Evolutionary conservation across 2,888 invertebrate genomes (phyloP).

Genomic region (Drosophila prolongata): DNA sequence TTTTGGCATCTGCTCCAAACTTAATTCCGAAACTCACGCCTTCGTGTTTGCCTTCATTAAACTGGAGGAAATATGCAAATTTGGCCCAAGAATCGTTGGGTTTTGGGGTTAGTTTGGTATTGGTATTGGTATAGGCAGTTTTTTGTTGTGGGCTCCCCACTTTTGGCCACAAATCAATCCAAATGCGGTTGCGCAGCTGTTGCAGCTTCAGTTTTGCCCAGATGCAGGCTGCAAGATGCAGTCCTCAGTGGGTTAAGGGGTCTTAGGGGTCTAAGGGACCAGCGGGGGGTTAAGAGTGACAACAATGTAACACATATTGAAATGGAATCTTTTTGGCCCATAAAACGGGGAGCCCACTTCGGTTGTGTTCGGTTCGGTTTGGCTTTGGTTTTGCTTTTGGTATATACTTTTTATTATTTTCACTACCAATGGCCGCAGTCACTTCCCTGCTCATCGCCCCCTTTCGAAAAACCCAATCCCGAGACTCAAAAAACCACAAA

Average conservation of each 20-base stretch:
- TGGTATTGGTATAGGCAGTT: constrained; percentile 11
- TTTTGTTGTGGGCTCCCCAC: constrained; percentile 33
- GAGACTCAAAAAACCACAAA: constrained; percentile 67
- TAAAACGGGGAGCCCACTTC: constrained; percentile 63
- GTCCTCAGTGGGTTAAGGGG: constrained; percentile 15
- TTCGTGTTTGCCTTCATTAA: constrained; percentile 61
- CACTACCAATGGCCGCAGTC: constrained; percentile 36
- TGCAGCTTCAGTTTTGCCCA: constrained; percentile 45
- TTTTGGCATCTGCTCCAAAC: constrained; percentile 24
- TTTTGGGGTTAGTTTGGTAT: constrained; percentile 28
- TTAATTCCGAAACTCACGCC: constrained; percentile 17
- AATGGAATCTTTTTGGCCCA: constrained; percentile 80
- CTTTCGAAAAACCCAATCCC: constrained; percentile 41
- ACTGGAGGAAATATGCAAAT: constrained; percentile 40
- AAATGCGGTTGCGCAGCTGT: constrained; percentile 83
- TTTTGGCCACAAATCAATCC: constrained; percentile 83
- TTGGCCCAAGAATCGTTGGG: constrained; percentile 6
- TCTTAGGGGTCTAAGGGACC: neutral
- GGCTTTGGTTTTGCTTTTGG: neutral
- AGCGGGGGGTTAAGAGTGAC: constrained; percentile 7
- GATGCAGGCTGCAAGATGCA: constrained; percentile 54
- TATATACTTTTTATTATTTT: neutral
- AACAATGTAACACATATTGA: constrained; percentile 68
- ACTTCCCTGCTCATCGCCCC: constrained; percentile 37
- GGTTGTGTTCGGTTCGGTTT: neutral